Percentiles rank a stretch among this genome's conserved stretches.
These are phyloP conservation scores for Drosophila jambulina DNA, from an alignment of 1,140 invertebrate species.

Conservation along the genomic window DNA sequence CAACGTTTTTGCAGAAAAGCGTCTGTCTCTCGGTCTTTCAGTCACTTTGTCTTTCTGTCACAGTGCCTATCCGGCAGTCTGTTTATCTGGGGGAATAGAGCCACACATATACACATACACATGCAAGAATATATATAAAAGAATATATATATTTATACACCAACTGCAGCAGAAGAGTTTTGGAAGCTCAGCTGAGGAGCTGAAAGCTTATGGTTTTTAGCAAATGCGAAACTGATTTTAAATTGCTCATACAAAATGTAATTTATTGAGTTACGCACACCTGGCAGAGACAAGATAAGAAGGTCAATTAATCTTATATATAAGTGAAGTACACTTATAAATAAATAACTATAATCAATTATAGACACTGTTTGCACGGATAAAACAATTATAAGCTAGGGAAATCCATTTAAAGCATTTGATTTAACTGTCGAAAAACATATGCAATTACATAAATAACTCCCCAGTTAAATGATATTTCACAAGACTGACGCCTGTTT, in stretches of 20 bases:
- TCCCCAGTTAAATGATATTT: neutral
- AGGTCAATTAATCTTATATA: constrained; percentile 3
- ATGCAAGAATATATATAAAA: neutral
- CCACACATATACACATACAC: neutral
- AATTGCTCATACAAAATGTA: constrained; percentile 11
- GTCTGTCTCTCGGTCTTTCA: constrained; percentile 36
- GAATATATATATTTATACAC: neutral
- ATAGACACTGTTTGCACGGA: too few species aligned
- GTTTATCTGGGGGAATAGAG: constrained; percentile 17
- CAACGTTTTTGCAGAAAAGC: constrained; percentile 62
- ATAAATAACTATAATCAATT: neutral
- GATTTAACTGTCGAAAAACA: neutral
- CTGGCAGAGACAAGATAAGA: constrained; percentile 4
- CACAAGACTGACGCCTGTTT: neutral
- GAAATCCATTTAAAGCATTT: neutral
- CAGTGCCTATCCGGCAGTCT: constrained; percentile 40
- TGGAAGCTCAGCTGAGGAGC: constrained; percentile 20
- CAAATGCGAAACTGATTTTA: constrained; percentile 13
- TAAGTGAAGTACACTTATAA: neutral
- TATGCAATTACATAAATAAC: neutral
- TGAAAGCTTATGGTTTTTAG: constrained; percentile 22
- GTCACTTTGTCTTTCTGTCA: constrained; percentile 40
- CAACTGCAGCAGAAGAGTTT: constrained; percentile 20
- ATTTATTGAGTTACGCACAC: constrained; percentile 16
- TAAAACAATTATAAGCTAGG: neutral